Conservation (phyloP, 2,797 vertebrate genomes). For the Buphagus erythrorhynchus region DNA sequence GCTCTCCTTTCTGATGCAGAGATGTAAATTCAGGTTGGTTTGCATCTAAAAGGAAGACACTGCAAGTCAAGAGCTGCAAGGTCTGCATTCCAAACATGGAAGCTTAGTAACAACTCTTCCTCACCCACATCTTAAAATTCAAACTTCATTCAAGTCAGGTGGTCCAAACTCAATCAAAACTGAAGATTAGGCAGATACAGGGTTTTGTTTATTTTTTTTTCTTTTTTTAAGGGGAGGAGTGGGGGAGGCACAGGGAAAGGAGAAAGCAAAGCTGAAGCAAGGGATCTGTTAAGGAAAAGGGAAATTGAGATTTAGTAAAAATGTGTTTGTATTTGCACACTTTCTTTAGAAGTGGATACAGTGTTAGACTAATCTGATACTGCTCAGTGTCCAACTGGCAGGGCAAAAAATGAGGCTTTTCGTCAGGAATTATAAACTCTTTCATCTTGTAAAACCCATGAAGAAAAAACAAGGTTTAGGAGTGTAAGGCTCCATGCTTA, state of each 20-base stretch:
- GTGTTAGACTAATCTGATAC: background rate
- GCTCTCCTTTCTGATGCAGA: background rate
- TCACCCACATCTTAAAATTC: background rate
- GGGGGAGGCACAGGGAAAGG: rapidly evolving
- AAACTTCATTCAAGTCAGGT: background rate
- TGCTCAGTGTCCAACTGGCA: background rate
- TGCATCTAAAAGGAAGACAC: background rate
- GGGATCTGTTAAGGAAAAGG: background rate
- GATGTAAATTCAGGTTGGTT: background rate
- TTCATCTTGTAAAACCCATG: background rate
- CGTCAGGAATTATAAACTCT: background rate
- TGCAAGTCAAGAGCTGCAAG: background rate
- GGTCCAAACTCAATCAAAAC: background rate
- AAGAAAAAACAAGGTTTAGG: background rate
- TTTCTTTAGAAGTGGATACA: background rate
- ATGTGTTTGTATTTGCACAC: background rate
- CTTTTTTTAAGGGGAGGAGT: rapidly evolving
- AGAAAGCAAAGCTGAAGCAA: background rate
- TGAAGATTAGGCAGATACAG: background rate
- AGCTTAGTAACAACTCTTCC: background rate
- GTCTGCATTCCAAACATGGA: background rate
- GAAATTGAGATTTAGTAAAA: background rate
- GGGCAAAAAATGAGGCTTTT: background rate
- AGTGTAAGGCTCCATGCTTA: background rate
- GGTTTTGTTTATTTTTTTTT: no score